Evolutionary conservation across 2,888 invertebrate species (phyloP).

Genomic region (Blastobasis adustella): DNA sequence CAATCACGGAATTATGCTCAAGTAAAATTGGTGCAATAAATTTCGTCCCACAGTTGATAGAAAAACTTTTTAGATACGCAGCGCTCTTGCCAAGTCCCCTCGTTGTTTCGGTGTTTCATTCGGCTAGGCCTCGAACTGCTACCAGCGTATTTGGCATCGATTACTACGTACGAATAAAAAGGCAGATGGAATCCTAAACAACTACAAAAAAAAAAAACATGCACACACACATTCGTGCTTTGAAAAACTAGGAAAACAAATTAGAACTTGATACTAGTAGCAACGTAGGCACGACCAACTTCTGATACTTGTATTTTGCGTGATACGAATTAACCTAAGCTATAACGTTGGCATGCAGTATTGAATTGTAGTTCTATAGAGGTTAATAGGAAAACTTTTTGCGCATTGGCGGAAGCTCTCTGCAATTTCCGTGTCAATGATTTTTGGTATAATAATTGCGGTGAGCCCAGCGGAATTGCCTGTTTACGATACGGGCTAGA

Average conservation of each 20-base stretch:
- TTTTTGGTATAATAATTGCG: neutral
- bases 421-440: constrained; percentile 19
- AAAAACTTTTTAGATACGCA: constrained; percentile 43
- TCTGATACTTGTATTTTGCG: constrained; percentile 14
- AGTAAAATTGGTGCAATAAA: constrained; percentile 48
- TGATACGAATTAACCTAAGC: constrained; percentile 29
- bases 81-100: constrained; percentile 29
- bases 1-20: constrained; percentile 23
- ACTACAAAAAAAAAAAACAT: too few relatives aligned
- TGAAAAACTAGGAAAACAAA: too few relatives aligned
- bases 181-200: too few relatives aligned
- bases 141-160: constrained; percentile 23
- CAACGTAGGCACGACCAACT: neutral
- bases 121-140: constrained; percentile 15
- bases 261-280: too few relatives aligned
- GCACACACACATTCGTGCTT: too few relatives aligned
- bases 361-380: constrained; percentile 32
- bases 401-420: constrained; percentile 30
- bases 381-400: constrained; percentile 49
- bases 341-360: constrained; percentile 36
- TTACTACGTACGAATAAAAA: constrained; percentile 9
- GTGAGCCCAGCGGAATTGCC: neutral
- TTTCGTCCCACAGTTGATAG: constrained; percentile 42
- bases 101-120: constrained; percentile 19
- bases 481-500: constrained; percentile 15